phyloP scores from a whole-genome alignment of 2,888 invertebrate genomes.

The Torymus tubicola region DNA sequence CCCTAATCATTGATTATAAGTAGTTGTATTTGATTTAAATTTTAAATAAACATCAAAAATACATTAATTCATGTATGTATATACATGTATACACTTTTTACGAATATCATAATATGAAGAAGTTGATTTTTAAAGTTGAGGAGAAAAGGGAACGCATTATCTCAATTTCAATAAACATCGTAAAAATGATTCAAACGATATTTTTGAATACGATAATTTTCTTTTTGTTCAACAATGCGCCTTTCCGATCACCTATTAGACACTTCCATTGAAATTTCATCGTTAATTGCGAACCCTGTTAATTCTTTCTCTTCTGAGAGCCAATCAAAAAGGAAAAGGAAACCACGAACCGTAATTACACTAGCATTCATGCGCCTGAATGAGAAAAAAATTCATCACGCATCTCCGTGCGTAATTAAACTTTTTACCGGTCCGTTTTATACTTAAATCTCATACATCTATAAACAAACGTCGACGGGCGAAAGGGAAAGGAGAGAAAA shows the following conservation, averaged over 20 bases:
- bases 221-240: neutral
- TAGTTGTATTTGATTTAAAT: too few species aligned
- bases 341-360: neutral
- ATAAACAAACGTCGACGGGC: slow-evolving; percentile 17
- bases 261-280: slow-evolving; percentile 33
- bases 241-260: neutral
- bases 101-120: too few species aligned
- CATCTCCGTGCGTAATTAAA: slow-evolving; percentile 4
- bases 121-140: too few species aligned
- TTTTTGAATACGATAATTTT: neutral
- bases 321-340: neutral
- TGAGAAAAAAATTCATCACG: slow-evolving; percentile 26
- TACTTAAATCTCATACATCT: slow-evolving; percentile 23
- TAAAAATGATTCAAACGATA: neutral
- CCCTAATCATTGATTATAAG: too few species aligned
- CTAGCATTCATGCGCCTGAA: neutral
- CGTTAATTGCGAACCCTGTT: slow-evolving; percentile 32
- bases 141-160: too few species aligned
- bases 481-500: too few species aligned
- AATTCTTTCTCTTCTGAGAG: slow-evolving; percentile 6
- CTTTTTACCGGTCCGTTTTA: slow-evolving; percentile 2
- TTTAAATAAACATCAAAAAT: too few species aligned
- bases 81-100: too few species aligned
- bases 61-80: too few species aligned
- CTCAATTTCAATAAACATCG: too few species aligned